Base-by-base conservation (phyloP, 2,888 invertebrate genomes). In the Caenorhabditis japonica region DNA sequence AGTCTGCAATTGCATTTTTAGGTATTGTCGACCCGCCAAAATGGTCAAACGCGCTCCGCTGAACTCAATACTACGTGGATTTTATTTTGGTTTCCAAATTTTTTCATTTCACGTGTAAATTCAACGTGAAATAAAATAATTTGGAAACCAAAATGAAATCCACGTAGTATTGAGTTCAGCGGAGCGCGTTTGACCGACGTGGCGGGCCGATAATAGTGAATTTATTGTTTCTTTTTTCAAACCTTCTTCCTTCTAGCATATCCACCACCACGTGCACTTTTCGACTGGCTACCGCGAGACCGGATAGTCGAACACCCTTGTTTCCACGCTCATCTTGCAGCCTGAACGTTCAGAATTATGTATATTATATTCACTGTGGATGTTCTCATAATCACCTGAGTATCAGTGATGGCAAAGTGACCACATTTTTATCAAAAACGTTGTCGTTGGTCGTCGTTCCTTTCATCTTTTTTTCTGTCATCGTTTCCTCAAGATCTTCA, bases 191-290 rank as follows among this genome's bases (percentile, higher is more conserved):
- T n/a, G n/a, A n/a, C n/a, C n/a, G n/a, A n/a, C n/a, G n/a, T n/a
- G n/a, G n/a, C n/a, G n/a, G n/a, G n/a, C n/a, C n/a, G n/a, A n/a
- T n/a, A n/a, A n/a, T n/a, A n/a, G n/a, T n/a, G 30, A 23, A 36
- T 33, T 33, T 17, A 21, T 19, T 17, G 39, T 1, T 25, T 51
- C n/a, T 41, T n/a, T 21, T 19, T 21, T 5, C 1, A n/a, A 3
- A 66, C 59, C 72, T 39, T 49, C 66, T 66, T 13, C 74, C 69
- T 41, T 74, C 74, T 10, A 46, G 36, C 43, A 46, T 62, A 41
- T 74, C 74, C 15, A 74, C 74, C 21, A 75, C 76, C 27, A 84
- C 83, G 51, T 75, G 62, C 30, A 85, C 83, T 36, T 60, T 64
- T 15, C 72, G 66, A 10, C 78, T 75, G 13, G 62, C 46, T 33